Evolutionary conservation across 2,113 vertebrate genomes (phyloP).

Genomic region (Corythoichthys haematopterus): DNA sequence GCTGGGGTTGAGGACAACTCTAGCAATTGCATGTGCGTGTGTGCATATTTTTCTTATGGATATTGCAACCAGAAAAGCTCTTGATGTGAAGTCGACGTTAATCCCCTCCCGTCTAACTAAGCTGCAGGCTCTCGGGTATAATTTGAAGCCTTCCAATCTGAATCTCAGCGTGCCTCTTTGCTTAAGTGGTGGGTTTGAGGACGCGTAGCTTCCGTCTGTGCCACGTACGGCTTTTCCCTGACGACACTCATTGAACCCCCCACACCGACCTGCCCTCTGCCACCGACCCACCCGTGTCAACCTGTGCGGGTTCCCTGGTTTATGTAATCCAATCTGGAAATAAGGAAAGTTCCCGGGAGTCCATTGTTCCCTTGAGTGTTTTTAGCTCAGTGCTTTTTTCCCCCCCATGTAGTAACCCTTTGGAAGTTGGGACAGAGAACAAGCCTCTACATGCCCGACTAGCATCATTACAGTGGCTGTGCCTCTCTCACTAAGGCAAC

Average conservation of each 20-base stretch:
- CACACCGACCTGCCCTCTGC: not conserved
- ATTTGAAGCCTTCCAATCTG: slow-evolving; percentile 61
- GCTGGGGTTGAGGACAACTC: slow-evolving; percentile 35
- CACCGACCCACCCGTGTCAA: not conserved
- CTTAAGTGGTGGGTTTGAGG: slow-evolving; percentile 53
- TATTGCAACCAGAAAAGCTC: slow-evolving; percentile 49
- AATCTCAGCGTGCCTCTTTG: slow-evolving; percentile 51
- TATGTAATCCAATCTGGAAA: slow-evolving; percentile 48
- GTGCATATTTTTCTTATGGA: slow-evolving; percentile 39
- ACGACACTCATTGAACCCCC: slow-evolving; percentile 50
- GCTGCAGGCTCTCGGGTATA: slow-evolving; percentile 62
- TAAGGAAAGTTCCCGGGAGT: slow-evolving; percentile 49
- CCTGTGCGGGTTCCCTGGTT: not conserved
- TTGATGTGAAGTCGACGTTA: slow-evolving; percentile 65
- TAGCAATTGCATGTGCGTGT: slow-evolving; percentile 28
- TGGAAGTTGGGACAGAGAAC: slow-evolving; percentile 26
- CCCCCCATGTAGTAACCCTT: not conserved
- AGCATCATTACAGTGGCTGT: slow-evolving; percentile 5
- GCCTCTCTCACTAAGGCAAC: slow-evolving; percentile 49
- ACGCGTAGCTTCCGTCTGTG: slow-evolving; percentile 50
- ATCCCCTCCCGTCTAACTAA: slow-evolving; percentile 66
- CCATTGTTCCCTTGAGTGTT: slow-evolving; percentile 58
- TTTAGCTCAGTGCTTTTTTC: slow-evolving; percentile 19
- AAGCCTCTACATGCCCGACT: slow-evolving; percentile 30
- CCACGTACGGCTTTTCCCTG: slow-evolving; percentile 47